phyloP scores from a whole-genome alignment of 2,797 vertebrate species.

The Tenualosa ilisha region DNA sequence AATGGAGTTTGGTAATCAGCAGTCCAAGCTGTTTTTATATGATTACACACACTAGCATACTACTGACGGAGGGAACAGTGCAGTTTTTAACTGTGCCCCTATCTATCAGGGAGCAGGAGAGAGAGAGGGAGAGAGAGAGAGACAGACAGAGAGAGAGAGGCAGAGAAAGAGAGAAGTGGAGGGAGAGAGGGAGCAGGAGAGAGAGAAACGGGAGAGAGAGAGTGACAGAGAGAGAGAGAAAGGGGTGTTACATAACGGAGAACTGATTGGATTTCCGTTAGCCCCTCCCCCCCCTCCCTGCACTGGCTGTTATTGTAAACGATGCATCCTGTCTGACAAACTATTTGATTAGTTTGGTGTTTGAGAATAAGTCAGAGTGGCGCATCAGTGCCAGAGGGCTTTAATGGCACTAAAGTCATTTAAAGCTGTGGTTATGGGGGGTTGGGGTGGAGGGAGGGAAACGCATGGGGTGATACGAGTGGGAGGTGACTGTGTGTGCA shows the following conservation, averaged over 20 bases:
- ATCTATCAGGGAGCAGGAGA: not conserved
- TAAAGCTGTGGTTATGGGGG: not conserved
- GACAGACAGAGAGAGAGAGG: not conserved
- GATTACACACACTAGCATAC: not conserved
- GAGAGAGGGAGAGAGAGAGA: not conserved
- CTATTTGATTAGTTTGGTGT: slow-evolving; percentile 12
- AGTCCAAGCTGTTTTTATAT: not conserved
- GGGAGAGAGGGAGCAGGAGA: too few species aligned
- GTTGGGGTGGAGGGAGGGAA: not conserved
- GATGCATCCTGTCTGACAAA: slow-evolving; percentile 22
- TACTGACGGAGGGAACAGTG: not conserved
- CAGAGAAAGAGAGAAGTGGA: not conserved
- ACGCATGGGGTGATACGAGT: not conserved
- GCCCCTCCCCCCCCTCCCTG: not conserved
- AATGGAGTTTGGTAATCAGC: not conserved
- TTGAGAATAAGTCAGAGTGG: not conserved
- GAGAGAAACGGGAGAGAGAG: too few species aligned
- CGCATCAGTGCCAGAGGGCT: not conserved
- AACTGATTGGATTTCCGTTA: not conserved
- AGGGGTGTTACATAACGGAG: not conserved
- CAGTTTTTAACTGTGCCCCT: not conserved
- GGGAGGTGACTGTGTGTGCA: not conserved
- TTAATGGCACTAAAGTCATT: slow-evolving; percentile 5
- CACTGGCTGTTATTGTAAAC: slow-evolving; percentile 4
- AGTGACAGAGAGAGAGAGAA: not conserved